A percentile compares a stretch with the other conserved stretches of the same genome.
These are phyloP conservation scores for Sardina pilchardus DNA, from an alignment of 2,113 vertebrate genomes.

Conservation along the genomic window DNA sequence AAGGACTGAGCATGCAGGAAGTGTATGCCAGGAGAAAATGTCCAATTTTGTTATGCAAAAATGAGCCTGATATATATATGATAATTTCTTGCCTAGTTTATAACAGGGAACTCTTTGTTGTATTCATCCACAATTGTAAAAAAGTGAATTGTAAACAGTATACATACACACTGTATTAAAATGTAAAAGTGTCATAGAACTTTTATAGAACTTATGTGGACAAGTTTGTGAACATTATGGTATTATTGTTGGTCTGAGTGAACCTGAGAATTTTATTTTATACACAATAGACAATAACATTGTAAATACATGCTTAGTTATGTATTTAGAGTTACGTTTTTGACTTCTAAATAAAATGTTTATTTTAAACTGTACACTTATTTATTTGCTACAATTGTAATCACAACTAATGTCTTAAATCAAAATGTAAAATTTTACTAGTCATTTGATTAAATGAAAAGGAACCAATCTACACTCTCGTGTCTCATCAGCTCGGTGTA, in stretches of 20 bases:
- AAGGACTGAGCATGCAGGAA: not conserved
- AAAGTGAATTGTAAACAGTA: not conserved
- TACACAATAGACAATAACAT: not conserved
- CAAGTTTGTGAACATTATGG: not conserved
- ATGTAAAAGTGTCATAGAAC: not conserved
- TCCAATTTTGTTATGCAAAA: not conserved
- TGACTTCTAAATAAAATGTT: not conserved
- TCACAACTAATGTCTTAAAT: constrained; percentile 1
- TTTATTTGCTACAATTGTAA: constrained; percentile 7
- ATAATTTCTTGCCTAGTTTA: not conserved
- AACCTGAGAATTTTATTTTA: not conserved
- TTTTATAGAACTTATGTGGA: not conserved
- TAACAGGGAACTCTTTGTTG: not conserved
- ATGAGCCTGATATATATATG: not conserved
- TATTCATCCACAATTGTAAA: not conserved
- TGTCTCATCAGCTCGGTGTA: constrained; percentile 23
- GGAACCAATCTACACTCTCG: not conserved
- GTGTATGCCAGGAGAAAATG: not conserved
- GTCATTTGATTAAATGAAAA: constrained; percentile 3
- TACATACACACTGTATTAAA: not conserved
- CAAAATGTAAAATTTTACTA: not conserved
- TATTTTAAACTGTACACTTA: constrained; percentile 1
- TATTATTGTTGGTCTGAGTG: not conserved
- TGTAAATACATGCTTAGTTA: not conserved
- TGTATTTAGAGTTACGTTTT: not conserved